Conservation (phyloP, 2,888 invertebrate genomes). For the Drosophila anomalata region DNA sequence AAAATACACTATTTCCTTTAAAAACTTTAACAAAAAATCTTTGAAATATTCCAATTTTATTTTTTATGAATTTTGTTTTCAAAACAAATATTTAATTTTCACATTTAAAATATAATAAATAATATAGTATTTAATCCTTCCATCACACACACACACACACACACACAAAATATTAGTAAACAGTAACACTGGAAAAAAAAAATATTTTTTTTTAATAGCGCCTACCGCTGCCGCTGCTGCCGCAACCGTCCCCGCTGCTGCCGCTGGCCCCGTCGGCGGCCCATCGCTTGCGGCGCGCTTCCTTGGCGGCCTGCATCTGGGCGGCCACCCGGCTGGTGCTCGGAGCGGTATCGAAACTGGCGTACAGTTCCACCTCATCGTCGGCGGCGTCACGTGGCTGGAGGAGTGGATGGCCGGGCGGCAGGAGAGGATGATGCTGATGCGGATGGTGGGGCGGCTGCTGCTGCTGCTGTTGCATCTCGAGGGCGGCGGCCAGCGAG, state of each 20-base stretch:
- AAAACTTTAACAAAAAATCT: too few species aligned
- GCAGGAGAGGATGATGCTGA: slow-evolving; percentile 5
- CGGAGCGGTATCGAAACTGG: slow-evolving; percentile 74
- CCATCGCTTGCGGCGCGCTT: slow-evolving; percentile 79
- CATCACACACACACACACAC: background rate
- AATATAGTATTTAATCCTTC: background rate
- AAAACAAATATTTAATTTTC: background rate
- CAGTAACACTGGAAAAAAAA: background rate
- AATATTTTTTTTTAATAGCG: slow-evolving; percentile 52
- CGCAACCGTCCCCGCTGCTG: slow-evolving; percentile 69
- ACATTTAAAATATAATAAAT: background rate
- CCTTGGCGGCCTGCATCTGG: slow-evolving; percentile 81
- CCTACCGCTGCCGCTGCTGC: slow-evolving; percentile 71
- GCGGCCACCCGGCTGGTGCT: slow-evolving; percentile 79
- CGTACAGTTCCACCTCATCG: slow-evolving; percentile 81
- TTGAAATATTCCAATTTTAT: background rate
- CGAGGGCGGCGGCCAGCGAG: slow-evolving; percentile 70
- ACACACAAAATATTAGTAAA: background rate
- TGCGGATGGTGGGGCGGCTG: slow-evolving; percentile 17
- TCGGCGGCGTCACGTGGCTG: slow-evolving; percentile 72
- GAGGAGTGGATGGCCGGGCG: slow-evolving; percentile 13
- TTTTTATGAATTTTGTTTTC: background rate
- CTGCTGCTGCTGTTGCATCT: slow-evolving; percentile 44
- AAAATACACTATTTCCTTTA: too few species aligned
- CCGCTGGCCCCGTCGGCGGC: slow-evolving; percentile 80